Evolutionary conservation across 2,888 invertebrate species (phyloP).

Genomic region (Dynastes maya): DNA sequence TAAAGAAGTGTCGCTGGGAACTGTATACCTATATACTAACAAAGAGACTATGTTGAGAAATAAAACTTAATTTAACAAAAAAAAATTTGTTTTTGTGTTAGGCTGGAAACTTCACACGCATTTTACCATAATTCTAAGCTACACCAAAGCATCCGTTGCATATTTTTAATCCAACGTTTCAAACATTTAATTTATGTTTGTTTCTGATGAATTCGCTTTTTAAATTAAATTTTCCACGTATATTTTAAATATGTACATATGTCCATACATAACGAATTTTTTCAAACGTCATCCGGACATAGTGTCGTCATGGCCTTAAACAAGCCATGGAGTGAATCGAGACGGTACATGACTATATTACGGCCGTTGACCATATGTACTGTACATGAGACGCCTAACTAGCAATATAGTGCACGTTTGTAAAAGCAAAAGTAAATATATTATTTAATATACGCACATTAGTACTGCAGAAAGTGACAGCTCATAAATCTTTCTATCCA

Average conservation of each 20-base stretch:
- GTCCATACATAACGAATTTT: background rate
- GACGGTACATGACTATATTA: constrained; percentile 15
- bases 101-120: too few species aligned
- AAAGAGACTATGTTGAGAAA: too few species aligned
- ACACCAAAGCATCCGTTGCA: background rate
- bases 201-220: background rate
- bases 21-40: too few species aligned
- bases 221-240: constrained; percentile 2
- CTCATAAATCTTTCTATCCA: too few species aligned
- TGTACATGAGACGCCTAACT: background rate
- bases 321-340: constrained; percentile 40
- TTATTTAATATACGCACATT: too few species aligned
- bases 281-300: constrained; percentile 20
- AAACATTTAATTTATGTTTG: background rate
- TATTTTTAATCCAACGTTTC: background rate
- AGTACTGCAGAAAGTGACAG: too few species aligned
- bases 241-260: background rate
- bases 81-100: too few species aligned
- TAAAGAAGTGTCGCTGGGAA: too few species aligned
- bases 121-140: background rate
- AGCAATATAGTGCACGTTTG: background rate
- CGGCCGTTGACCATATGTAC: constrained; percentile 36
- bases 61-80: too few species aligned
- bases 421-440: background rate
- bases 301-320: constrained; percentile 38